Percentiles rank a stretch among this genome's conserved stretches.
Evolutionary conservation across 1,140 invertebrate species (phyloP).

Genomic region (Zaprionus ornatus): DNA sequence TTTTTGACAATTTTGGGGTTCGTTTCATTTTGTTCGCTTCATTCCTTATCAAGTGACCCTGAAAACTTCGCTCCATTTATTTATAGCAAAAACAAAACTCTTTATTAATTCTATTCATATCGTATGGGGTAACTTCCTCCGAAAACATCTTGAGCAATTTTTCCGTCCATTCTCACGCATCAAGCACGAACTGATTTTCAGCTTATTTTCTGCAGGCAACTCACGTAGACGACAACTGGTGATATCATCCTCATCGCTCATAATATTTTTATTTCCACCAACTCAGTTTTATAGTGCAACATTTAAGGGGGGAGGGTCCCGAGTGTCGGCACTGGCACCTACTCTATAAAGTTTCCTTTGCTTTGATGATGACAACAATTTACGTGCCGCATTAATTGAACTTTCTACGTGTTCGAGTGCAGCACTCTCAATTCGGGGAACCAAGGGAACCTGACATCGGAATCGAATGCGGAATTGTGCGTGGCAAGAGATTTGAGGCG

Average conservation of each 20-base stretch:
- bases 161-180: conserved; percentile 31
- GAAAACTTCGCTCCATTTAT: not conserved
- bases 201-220: conserved; percentile 32
- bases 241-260: conserved; percentile 55
- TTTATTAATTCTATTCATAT: conserved; percentile 34
- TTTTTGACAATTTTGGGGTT: too few species aligned
- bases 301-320: not conserved
- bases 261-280: conserved; percentile 18
- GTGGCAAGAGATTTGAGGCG: conserved; percentile 60
- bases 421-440: conserved; percentile 27
- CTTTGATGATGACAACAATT: conserved; percentile 64
- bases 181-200: conserved; percentile 30
- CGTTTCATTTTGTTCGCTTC: too few species aligned
- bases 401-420: conserved; percentile 79
- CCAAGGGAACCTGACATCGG: conserved; percentile 16
- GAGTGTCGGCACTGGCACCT: not conserved
- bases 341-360: conserved; percentile 40
- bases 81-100: not conserved
- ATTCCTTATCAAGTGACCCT: too few species aligned
- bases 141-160: conserved; percentile 8
- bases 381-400: conserved; percentile 79
- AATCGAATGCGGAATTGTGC: conserved; percentile 49
- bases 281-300: conserved; percentile 52
- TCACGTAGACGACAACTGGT: conserved; percentile 51
- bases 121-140: conserved; percentile 16